A percentile compares a stretch with the other conserved stretches of the same genome.
Conservation (phyloP, 2,888 invertebrate species). For the Thysanoteuthis rhombus region DNA sequence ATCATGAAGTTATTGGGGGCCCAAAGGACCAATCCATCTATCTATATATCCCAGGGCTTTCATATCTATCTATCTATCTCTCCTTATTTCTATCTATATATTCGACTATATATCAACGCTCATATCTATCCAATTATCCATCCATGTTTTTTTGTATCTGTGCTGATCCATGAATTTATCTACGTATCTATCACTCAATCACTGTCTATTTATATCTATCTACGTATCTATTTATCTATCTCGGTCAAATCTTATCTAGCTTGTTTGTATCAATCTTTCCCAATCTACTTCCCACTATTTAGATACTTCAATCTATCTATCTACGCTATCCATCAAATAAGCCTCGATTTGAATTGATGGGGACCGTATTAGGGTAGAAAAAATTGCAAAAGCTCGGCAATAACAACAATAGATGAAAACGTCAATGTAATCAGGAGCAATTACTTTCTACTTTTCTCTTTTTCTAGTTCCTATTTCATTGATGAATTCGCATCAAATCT, state of each 20-base stretch:
- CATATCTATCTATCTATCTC: no score
- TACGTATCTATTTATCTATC: neutral
- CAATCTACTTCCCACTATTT: neutral
- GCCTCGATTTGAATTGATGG: neutral
- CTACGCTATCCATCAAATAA: neutral
- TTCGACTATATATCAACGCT: neutral
- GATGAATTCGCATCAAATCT: neutral
- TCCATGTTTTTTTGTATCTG: neutral
- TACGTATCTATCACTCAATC: neutral
- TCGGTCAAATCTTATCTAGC: neutral
- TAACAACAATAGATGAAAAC: neutral
- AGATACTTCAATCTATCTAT: no score
- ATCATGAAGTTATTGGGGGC: no score
- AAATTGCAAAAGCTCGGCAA: neutral
- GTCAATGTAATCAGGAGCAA: neutral
- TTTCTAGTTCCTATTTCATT: neutral
- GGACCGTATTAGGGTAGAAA: neutral
- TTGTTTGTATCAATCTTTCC: neutral
- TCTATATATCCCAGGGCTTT: no score
- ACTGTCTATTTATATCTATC: neutral
- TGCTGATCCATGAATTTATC: neutral
- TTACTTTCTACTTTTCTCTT: neutral
- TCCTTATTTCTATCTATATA: neutral
- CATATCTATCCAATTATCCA: neutral
- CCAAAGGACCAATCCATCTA: no score